These are phyloP conservation scores for Micropterix aruncella DNA, from an alignment of 2,888 invertebrate genomes.

Conservation along the genomic window DNA sequence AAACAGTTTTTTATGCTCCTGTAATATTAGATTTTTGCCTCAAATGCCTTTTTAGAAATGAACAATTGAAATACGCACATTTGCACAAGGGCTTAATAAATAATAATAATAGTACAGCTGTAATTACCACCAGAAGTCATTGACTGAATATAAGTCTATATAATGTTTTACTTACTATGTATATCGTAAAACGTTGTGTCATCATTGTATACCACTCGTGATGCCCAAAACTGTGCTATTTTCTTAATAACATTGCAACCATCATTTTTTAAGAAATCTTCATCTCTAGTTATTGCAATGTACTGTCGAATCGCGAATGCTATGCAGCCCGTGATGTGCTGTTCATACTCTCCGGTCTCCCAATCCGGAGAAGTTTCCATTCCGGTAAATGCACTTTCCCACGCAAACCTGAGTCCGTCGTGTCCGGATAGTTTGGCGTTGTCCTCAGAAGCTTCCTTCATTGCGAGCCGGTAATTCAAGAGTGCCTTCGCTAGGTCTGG, in stretches of 20 bases:
- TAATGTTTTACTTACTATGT: constrained; percentile 16
- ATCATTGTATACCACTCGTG: constrained; percentile 18
- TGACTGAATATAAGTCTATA: too few relatives aligned
- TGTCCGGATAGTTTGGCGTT: constrained; percentile 19
- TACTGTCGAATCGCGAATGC: constrained; percentile 16
- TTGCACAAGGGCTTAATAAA: too few relatives aligned
- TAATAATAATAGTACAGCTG: too few relatives aligned
- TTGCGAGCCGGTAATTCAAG: constrained; percentile 19
- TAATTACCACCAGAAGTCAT: too few relatives aligned
- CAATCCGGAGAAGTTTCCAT: constrained; percentile 24
- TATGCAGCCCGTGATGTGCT: constrained; percentile 27
- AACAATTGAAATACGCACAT: too few relatives aligned
- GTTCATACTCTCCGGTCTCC: constrained; percentile 21
- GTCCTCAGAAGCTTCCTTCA: constrained; percentile 17
- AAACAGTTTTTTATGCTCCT: too few relatives aligned
- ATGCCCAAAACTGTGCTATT: constrained; percentile 23
- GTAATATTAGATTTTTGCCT: too few relatives aligned
- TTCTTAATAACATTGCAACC: constrained; percentile 22
- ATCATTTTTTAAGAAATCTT: constrained; percentile 9
- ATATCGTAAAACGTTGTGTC: constrained; percentile 16
- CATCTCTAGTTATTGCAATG: constrained; percentile 9
- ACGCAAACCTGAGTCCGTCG: constrained; percentile 24
- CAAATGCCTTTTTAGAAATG: too few relatives aligned
- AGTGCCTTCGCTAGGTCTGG: constrained; percentile 18
- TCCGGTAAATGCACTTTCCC: constrained; percentile 29